Evolutionary conservation across 2,797 vertebrate species (phyloP).

Genomic region (Trichosurus vulpecula): DNA sequence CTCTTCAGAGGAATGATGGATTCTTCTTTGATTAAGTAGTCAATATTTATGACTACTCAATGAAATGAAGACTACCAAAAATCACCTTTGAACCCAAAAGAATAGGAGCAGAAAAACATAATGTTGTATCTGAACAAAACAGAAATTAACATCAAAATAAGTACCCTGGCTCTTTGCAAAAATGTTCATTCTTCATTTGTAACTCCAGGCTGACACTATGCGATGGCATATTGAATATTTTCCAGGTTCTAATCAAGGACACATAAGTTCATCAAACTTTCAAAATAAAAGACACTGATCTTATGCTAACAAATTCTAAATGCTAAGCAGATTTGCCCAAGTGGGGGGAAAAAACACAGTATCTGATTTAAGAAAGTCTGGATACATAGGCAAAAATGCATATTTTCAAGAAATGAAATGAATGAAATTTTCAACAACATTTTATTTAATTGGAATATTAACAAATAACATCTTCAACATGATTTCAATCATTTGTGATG

Average conservation of each 20-base stretch:
- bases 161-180: neutral
- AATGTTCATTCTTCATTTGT: neutral
- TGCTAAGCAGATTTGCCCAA: conserved; percentile 7
- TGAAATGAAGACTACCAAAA: neutral
- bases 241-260: neutral
- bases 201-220: neutral
- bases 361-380: neutral
- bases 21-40: neutral
- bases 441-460: too few relatives aligned
- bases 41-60: neutral
- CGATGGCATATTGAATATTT: neutral
- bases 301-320: neutral
- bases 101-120: neutral
- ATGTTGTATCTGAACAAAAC: neutral
- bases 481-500: too few relatives aligned
- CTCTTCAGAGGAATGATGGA: neutral
- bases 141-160: neutral
- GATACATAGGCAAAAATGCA: too few relatives aligned
- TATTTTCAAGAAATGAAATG: too few relatives aligned
- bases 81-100: neutral
- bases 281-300: neutral
- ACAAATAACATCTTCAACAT: too few relatives aligned
- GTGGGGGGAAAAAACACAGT: neutral
- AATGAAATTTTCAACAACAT: too few relatives aligned
- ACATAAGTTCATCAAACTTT: neutral